Evolutionary conservation across 1,140 invertebrate genomes (phyloP).

Genomic region (Zaprionus taronus): DNA sequence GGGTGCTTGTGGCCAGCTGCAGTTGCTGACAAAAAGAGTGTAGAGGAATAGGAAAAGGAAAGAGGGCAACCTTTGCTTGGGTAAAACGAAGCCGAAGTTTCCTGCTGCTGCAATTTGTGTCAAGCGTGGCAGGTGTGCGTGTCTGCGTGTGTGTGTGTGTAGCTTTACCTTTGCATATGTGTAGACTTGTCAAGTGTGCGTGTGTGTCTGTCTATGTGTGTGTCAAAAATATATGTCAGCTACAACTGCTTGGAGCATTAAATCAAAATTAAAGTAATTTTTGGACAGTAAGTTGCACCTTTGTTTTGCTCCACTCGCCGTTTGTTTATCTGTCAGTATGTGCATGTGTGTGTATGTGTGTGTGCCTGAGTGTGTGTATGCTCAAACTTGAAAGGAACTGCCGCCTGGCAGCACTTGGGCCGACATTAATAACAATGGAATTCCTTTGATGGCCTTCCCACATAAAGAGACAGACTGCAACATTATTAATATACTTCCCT

Average conservation of each 20-base stretch:
- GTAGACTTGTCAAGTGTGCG: neutral
- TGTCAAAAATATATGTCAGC: neutral
- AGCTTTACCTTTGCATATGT: neutral
- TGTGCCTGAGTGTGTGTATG: neutral
- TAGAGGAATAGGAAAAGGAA: too few species aligned
- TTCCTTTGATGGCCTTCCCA: neutral
- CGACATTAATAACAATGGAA: slow-evolving; percentile 8
- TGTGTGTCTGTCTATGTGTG: neutral
- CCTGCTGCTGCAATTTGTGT: neutral
- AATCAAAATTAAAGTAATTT: slow-evolving; percentile 7
- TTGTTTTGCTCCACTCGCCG: neutral
- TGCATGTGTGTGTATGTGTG: neutral
- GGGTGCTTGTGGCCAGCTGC: neutral
- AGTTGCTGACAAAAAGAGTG: neutral
- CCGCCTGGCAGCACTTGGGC: slow-evolving; percentile 1
- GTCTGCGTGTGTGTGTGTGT: neutral
- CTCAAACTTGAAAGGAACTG: neutral
- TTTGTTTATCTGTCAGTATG: neutral
- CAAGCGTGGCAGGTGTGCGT: neutral
- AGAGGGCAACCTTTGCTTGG: neutral
- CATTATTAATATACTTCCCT: slow-evolving; percentile 7
- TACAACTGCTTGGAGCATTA: slow-evolving; percentile 1
- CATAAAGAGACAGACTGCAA: neutral
- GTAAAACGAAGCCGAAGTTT: neutral
- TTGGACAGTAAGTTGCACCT: neutral